These are phyloP conservation scores for Oryzias dopingdopingensis DNA, from an alignment of 2,797 vertebrate genomes.

Conservation along the genomic window DNA sequence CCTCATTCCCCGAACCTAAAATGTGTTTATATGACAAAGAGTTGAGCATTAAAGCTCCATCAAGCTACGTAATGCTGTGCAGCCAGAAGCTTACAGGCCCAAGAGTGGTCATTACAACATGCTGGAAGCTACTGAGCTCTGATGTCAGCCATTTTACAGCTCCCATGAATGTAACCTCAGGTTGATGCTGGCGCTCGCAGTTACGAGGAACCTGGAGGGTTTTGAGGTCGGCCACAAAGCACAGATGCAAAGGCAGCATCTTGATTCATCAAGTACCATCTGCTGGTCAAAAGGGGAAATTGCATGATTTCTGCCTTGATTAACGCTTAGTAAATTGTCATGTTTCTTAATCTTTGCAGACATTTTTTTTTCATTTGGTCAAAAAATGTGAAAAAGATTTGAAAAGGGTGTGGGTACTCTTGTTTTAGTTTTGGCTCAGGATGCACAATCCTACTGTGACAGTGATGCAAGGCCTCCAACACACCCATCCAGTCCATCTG, in stretches of 20 bases:
- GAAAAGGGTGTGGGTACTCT: constrained; percentile 53
- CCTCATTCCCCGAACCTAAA: constrained; percentile 58
- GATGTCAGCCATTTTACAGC: constrained; percentile 73
- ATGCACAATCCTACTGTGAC: constrained; percentile 24
- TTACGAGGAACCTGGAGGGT: constrained; percentile 47
- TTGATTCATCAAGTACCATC: constrained; percentile 64
- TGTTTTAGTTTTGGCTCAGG: constrained; percentile 21
- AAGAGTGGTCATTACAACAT: constrained; percentile 65
- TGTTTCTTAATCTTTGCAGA: not conserved
- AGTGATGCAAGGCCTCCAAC: constrained; percentile 62
- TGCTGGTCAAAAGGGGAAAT: constrained; percentile 60
- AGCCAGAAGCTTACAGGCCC: constrained; percentile 55
- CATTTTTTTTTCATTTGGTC: constrained; percentile 19
- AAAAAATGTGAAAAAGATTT: constrained; percentile 24
- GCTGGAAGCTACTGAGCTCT: constrained; percentile 63
- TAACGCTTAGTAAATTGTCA: not conserved
- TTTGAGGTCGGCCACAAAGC: constrained; percentile 38
- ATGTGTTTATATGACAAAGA: constrained; percentile 72
- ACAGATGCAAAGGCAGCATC: constrained; percentile 14
- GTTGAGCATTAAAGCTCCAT: constrained; percentile 66
- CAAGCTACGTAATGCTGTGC: constrained; percentile 61
- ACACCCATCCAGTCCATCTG: constrained; percentile 54
- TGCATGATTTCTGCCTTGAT: not conserved
- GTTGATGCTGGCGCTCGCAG: constrained; percentile 52
- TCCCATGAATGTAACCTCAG: constrained; percentile 53